Conservation (phyloP, 2,888 invertebrate species). For the Eristalis intricaria region DNA sequence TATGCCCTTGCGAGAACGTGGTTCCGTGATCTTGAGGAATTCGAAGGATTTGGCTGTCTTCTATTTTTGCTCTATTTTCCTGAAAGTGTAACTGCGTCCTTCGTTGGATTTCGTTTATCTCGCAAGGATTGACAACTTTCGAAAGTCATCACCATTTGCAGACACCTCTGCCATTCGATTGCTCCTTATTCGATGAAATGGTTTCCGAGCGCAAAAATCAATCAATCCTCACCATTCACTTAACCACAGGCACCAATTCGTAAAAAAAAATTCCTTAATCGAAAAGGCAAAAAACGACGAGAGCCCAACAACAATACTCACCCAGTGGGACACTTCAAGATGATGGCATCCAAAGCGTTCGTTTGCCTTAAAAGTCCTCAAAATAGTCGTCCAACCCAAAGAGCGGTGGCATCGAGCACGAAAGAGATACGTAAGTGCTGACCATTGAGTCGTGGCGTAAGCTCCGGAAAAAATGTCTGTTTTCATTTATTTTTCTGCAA, state of each 20-base stretch:
- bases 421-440: slow-evolving; percentile 46
- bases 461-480: slow-evolving; percentile 17
- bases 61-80: neutral
- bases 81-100: neutral
- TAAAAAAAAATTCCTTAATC: neutral
- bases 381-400: slow-evolving; percentile 15
- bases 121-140: neutral
- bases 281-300: slow-evolving; percentile 2
- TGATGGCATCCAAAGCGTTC: slow-evolving; percentile 27
- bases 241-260: neutral
- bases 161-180: slow-evolving; percentile 1
- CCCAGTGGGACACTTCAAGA: slow-evolving; percentile 24
- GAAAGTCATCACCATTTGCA: neutral
- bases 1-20: neutral
- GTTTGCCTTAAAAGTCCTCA: slow-evolving; percentile 35
- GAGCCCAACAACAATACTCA: slow-evolving; percentile 5
- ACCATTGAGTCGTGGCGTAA: slow-evolving; percentile 22
- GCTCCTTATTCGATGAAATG: neutral
- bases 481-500: slow-evolving; percentile 39
- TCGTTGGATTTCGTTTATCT: neutral
- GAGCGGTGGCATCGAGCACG: slow-evolving; percentile 20
- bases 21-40: neutral
- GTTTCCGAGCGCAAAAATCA: neutral
- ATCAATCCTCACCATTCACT: neutral
- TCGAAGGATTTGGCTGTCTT: neutral